phyloP scores from a whole-genome alignment of 2,888 invertebrate species.

The Aporophyla lueneburgensis region DNA sequence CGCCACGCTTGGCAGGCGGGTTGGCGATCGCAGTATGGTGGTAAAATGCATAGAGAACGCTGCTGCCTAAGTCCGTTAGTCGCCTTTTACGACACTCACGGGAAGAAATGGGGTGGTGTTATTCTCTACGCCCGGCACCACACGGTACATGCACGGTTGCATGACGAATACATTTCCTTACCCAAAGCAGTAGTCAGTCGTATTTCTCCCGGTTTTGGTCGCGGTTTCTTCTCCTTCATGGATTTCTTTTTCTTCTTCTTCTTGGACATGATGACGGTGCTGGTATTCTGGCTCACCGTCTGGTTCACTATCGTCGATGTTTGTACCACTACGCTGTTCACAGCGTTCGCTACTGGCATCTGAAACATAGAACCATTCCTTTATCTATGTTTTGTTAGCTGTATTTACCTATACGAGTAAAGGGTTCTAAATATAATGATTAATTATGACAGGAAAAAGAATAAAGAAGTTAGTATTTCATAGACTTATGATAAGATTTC shows the following conservation, averaged over 20 bases:
- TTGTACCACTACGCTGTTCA: slow-evolving; percentile 87
- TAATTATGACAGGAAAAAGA: background rate
- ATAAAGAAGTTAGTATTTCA: background rate
- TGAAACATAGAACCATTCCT: slow-evolving; percentile 51
- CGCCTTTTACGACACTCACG: too few relatives aligned
- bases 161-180: slow-evolving; percentile 47
- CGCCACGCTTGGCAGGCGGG: too few relatives aligned
- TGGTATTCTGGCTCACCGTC: slow-evolving; percentile 79
- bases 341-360: slow-evolving; percentile 79
- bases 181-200: slow-evolving; percentile 93
- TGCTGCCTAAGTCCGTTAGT: too few relatives aligned
- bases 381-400: background rate
- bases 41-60: too few relatives aligned
- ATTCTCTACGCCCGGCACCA: too few relatives aligned
- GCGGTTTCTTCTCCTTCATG: slow-evolving; percentile 94
- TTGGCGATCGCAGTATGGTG: too few relatives aligned
- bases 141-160: too few relatives aligned
- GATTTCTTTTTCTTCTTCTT: slow-evolving; percentile 94
- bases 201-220: slow-evolving; percentile 96
- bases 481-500: background rate
- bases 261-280: slow-evolving; percentile 75
- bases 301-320: slow-evolving; percentile 87
- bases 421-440: background rate
- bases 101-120: too few relatives aligned
- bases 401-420: background rate